Evolutionary conservation across 2,888 invertebrate species (phyloP).

Genomic region (Epinotia demarniana): DNA sequence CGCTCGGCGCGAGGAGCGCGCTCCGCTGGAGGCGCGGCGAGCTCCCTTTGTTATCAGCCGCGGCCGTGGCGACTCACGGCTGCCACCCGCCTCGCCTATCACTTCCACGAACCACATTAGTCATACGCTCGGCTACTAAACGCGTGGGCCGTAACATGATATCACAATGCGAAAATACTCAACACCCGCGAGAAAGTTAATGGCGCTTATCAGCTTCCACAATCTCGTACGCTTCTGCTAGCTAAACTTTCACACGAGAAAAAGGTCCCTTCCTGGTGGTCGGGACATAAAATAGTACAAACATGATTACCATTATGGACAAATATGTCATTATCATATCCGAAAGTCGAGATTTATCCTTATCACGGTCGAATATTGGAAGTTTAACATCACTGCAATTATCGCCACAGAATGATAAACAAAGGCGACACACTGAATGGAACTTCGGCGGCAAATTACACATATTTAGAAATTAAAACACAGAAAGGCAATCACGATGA

Average conservation of each 20-base stretch:
- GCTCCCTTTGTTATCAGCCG: conserved; percentile 81
- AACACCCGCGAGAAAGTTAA: conserved; percentile 86
- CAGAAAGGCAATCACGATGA: conserved; percentile 80
- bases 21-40: conserved; percentile 46
- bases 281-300: conserved; percentile 59
- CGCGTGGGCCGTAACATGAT: conserved; percentile 86
- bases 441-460: conserved; percentile 96
- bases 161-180: conserved; percentile 86
- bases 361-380: conserved; percentile 91
- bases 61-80: conserved; percentile 64
- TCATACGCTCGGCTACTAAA: conserved; percentile 80
- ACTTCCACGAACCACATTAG: conserved; percentile 83
- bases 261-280: conserved; percentile 66
- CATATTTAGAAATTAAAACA: conserved; percentile 89
- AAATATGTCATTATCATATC: conserved; percentile 91
- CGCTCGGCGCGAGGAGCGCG: conserved; percentile 43
- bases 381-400: conserved; percentile 89
- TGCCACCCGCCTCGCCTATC: conserved; percentile 75
- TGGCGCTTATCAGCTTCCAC: conserved; percentile 86
- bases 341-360: conserved; percentile 87
- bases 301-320: conserved; percentile 89
- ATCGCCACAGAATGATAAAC: conserved; percentile 92
- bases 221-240: conserved; percentile 82
- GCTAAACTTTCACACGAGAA: conserved; percentile 84
- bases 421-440: conserved; percentile 97